Evolutionary conservation across 2,113 vertebrate species (phyloP).

Genomic region (Myocastor coypus): DNA sequence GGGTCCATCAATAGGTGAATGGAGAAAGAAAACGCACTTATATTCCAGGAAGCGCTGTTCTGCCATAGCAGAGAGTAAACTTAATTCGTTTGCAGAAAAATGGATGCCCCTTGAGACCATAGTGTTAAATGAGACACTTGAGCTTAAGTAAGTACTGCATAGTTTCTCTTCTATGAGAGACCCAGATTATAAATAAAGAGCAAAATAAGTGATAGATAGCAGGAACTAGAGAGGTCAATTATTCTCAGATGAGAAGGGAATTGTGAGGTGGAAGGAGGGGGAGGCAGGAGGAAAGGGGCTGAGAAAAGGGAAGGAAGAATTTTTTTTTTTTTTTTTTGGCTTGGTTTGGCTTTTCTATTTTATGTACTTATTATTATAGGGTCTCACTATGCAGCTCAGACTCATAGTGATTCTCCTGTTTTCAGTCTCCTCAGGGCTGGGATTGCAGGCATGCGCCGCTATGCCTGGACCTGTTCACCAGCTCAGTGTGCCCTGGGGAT

Average conservation of each 20-base stretch:
- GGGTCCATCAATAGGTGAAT: background rate
- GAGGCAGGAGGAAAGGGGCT: background rate
- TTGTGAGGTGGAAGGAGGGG: background rate
- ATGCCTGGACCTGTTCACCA: too few species aligned
- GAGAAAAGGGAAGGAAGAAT: background rate
- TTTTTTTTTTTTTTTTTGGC: too few species aligned
- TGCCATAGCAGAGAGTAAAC: background rate
- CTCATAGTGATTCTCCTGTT: too few species aligned
- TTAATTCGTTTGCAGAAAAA: background rate
- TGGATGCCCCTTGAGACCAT: background rate
- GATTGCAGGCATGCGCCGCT: too few species aligned
- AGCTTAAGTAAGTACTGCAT: background rate
- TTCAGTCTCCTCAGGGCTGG: too few species aligned
- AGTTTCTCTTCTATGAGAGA: background rate
- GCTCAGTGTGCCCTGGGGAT: too few species aligned
- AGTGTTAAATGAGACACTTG: background rate
- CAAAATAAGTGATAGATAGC: background rate
- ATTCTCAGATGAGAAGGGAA: background rate
- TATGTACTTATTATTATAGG: too few species aligned
- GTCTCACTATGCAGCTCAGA: too few species aligned
- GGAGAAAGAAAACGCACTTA: background rate
- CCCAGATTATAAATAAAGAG: background rate
- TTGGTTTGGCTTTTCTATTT: too few species aligned
- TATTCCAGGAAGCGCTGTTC: background rate
- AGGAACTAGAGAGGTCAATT: background rate